These are phyloP conservation scores for Cnemophilus loriae DNA, from an alignment of 2,113 vertebrate genomes.

Conservation along the genomic window DNA sequence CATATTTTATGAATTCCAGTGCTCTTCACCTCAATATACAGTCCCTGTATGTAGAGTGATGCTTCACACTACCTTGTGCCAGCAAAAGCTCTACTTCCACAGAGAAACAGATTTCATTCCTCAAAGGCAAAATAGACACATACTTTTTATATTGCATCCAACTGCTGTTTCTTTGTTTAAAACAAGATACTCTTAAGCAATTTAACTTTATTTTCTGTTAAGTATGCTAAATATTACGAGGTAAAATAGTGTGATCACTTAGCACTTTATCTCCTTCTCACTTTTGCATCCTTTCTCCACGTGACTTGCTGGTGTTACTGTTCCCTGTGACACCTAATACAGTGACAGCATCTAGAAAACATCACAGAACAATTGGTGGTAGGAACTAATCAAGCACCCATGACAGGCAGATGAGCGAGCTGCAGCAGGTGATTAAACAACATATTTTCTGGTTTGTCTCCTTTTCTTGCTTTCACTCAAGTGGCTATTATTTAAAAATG, in stretches of 20 bases:
- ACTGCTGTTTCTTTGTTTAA: neutral
- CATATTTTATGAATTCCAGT: neutral
- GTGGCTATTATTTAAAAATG: neutral
- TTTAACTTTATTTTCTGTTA: neutral
- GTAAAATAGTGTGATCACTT: neutral
- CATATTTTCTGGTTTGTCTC: neutral
- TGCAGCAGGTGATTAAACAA: neutral
- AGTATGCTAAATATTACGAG: neutral
- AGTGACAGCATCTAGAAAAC: neutral
- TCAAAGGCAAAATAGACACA: neutral
- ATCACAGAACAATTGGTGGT: neutral
- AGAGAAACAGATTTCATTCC: neutral
- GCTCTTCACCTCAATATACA: neutral
- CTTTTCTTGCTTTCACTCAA: neutral
- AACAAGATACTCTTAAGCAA: neutral
- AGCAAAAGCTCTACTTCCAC: neutral
- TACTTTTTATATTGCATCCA: neutral
- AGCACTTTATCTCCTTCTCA: neutral
- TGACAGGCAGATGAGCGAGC: neutral
- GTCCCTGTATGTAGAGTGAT: neutral
- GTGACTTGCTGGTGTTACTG: neutral
- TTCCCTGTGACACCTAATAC: neutral
- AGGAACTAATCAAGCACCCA: neutral
- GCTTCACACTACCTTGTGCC: neutral
- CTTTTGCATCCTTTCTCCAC: neutral